A percentile compares a stretch with the other conserved stretches of the same genome.
These are phyloP conservation scores for Aporophyla nigra DNA, from an alignment of 2,888 invertebrate species.

Conservation along the genomic window DNA sequence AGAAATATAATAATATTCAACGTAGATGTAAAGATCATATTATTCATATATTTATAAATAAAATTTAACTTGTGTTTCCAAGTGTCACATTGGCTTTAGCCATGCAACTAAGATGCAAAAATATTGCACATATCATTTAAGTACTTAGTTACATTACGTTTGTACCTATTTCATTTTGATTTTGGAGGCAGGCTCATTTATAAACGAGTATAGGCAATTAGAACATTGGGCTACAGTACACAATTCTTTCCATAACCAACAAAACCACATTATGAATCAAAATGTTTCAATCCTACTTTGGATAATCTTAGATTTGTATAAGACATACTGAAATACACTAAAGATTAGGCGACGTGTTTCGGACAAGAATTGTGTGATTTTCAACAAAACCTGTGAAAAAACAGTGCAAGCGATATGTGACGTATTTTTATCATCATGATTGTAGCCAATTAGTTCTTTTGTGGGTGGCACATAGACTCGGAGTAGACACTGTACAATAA, in stretches of 20 bases:
- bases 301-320: neutral
- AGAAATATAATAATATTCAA: conserved; percentile 52
- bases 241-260: conserved; percentile 33
- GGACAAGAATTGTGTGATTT: conserved; percentile 28
- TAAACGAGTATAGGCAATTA: conserved; percentile 30
- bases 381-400: conserved; percentile 8
- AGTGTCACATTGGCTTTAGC: conserved; percentile 35
- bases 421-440: conserved; percentile 26
- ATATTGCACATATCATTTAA: conserved; percentile 48
- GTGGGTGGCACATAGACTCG: conserved; percentile 41
- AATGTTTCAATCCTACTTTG: conserved; percentile 5
- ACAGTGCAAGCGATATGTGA: neutral
- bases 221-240: conserved; percentile 28
- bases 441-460: conserved; percentile 31
- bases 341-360: conserved; percentile 12
- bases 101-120: conserved; percentile 38
- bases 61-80: conserved; percentile 28
- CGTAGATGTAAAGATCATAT: conserved; percentile 48
- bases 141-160: conserved; percentile 8
- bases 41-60: conserved; percentile 43
- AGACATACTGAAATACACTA: neutral
- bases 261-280: conserved; percentile 1
- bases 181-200: conserved; percentile 47
- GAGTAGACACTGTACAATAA: conserved; percentile 30
- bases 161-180: conserved; percentile 10